These are phyloP conservation scores for Nineta flava DNA, from an alignment of 2,888 invertebrate species.

Conservation along the genomic window DNA sequence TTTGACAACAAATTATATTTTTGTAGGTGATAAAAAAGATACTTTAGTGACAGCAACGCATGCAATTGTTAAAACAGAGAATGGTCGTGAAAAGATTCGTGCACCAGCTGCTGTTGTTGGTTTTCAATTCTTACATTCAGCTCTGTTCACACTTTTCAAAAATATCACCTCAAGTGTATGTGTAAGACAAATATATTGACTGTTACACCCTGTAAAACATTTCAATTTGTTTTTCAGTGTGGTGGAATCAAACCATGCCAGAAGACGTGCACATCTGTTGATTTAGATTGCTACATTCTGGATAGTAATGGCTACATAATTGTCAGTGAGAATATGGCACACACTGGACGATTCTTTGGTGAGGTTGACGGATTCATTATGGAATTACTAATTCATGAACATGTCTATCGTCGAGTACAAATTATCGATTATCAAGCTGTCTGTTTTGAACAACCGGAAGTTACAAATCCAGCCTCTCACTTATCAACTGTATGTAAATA, in stretches of 20 bases:
- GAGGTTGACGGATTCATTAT: conserved; percentile 55
- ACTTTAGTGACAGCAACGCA: conserved; percentile 73
- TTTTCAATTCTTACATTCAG: conserved; percentile 67
- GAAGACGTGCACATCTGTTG: conserved; percentile 43
- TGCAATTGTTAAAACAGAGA: conserved; percentile 55
- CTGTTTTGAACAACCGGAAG: conserved; percentile 55
- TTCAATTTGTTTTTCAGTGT: conserved; percentile 16
- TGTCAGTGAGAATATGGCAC: conserved; percentile 51
- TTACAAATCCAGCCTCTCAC: conserved; percentile 31
- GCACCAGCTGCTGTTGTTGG: conserved; percentile 55
- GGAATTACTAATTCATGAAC: conserved; percentile 53
- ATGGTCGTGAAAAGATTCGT: conserved; percentile 25
- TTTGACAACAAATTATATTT: not conserved
- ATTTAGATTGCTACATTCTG: conserved; percentile 65
- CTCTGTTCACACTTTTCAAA: conserved; percentile 58
- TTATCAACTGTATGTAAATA: conserved; percentile 21
- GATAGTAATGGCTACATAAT: conserved; percentile 83
- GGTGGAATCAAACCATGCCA: conserved; percentile 31
- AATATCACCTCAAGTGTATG: conserved; percentile 59
- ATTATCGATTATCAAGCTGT: conserved; percentile 83
- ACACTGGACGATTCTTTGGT: conserved; percentile 79
- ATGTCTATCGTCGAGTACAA: conserved; percentile 56
- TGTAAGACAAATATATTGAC: conserved; percentile 18
- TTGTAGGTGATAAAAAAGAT: conserved; percentile 27
- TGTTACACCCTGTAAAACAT: not conserved